A percentile compares a stretch with the other conserved stretches of the same genome.
Conservation (phyloP, 2,797 vertebrate species). For the Centropyge bicolor region DNA sequence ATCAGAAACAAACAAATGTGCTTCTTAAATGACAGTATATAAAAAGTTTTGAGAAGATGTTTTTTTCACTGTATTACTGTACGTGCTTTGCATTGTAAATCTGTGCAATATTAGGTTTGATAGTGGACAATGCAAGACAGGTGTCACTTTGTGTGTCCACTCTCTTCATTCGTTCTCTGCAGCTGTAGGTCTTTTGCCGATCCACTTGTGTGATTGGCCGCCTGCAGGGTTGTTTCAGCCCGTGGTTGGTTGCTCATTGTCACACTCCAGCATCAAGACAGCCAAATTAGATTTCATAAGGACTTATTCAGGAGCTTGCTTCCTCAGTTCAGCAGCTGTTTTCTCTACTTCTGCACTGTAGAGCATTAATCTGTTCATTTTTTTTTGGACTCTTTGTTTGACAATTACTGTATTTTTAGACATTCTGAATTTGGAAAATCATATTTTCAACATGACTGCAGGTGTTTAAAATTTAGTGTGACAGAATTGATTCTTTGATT, state of each 20-base stretch:
- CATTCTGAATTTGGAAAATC: background rate
- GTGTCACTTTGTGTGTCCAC: background rate
- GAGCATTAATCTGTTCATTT: background rate
- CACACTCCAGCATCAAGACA: background rate
- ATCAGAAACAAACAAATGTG: background rate
- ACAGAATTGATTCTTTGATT: background rate
- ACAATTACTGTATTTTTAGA: background rate
- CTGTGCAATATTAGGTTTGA: background rate
- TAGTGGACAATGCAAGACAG: background rate
- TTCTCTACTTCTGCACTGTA: conserved; percentile 5
- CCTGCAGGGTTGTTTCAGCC: conserved; percentile 16
- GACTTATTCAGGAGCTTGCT: conserved; percentile 16
- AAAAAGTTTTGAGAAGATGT: background rate
- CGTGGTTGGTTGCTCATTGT: conserved; percentile 4
- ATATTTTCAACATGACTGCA: background rate
- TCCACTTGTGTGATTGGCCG: background rate
- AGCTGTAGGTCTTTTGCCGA: background rate
- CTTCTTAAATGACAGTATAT: background rate
- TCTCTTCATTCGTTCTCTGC: background rate
- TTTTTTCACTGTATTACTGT: background rate
- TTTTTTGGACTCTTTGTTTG: background rate
- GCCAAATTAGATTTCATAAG: conserved; percentile 25
- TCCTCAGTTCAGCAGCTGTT: conserved; percentile 17
- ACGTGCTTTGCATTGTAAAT: background rate
- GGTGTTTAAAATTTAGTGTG: background rate